A percentile compares a stretch with the other conserved stretches of the same genome.
These are phyloP conservation scores for Momotus momota DNA, from an alignment of 2,797 vertebrate genomes.

Conservation along the genomic window DNA sequence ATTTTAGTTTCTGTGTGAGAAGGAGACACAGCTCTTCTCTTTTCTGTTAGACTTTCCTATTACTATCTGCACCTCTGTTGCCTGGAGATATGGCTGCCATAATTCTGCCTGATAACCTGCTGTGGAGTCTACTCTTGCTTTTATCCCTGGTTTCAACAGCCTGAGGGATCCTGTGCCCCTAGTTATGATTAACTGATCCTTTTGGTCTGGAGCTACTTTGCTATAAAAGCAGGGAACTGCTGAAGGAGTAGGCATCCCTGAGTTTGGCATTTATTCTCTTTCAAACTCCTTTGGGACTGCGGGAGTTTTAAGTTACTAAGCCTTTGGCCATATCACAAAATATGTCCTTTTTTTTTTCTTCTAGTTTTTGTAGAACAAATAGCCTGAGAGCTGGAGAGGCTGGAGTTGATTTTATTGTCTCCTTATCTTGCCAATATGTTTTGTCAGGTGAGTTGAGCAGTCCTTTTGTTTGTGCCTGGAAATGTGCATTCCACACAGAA, in stretches of 20 bases:
- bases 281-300: background rate
- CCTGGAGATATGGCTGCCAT: background rate
- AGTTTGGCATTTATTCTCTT: background rate
- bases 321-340: background rate
- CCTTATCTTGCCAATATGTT: background rate
- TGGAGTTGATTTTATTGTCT: conserved; percentile 7
- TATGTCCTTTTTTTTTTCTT: background rate
- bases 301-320: background rate
- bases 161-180: background rate
- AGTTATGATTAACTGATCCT: background rate
- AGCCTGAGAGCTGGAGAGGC: background rate
- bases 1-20: background rate
- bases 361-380: conserved; percentile 2
- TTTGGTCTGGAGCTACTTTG: background rate
- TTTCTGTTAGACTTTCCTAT: background rate
- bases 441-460: background rate
- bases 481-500: background rate
- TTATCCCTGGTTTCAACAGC: background rate
- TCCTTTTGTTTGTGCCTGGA: background rate
- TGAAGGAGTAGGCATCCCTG: background rate
- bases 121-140: background rate
- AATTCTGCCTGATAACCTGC: background rate
- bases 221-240: background rate
- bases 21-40: background rate
- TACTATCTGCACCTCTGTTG: background rate